phyloP scores from a whole-genome alignment of 1,140 invertebrate genomes.

The Zaprionus kolodkinae region DNA sequence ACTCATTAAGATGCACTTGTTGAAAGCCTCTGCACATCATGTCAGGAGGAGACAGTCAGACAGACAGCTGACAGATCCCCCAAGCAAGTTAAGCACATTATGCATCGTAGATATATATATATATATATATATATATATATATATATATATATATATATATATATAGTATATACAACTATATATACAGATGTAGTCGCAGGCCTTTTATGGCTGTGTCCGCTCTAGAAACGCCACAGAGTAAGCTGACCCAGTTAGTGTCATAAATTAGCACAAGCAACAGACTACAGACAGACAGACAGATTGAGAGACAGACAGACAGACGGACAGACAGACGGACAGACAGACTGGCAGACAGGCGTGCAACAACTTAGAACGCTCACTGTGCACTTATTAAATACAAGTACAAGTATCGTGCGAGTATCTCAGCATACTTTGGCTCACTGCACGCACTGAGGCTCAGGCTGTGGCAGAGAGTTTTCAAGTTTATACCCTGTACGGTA shows the following conservation, averaged over 20 bases:
- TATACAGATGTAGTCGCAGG: conserved; percentile 47
- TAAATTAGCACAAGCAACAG: conserved; percentile 71
- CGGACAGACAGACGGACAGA: background rate
- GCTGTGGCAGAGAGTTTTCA: conserved; percentile 43
- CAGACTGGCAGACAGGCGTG: conserved; percentile 1
- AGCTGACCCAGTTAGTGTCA: conserved; percentile 69
- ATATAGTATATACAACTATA: background rate
- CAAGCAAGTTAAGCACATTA: conserved; percentile 68
- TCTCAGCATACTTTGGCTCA: conserved; percentile 46
- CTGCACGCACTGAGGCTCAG: conserved; percentile 53
- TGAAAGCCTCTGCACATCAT: conserved; percentile 41
- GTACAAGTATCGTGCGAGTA: conserved; percentile 16
- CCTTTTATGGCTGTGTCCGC: conserved; percentile 71
- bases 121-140: background rate
- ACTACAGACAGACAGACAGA: conserved; percentile 1
- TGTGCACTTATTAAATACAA: conserved; percentile 60
- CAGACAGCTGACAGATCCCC: conserved; percentile 41
- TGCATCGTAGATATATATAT: conserved; percentile 46
- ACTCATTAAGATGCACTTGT: conserved; percentile 62
- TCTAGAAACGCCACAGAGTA: conserved; percentile 64
- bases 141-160: conserved; percentile 10
- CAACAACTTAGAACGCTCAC: conserved; percentile 35
- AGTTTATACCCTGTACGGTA: conserved; percentile 38
- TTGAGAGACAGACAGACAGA: background rate
- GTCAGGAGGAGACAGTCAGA: conserved; percentile 31